phyloP scores from a whole-genome alignment of 2,797 vertebrate species.

The Anguilla pacifica region DNA sequence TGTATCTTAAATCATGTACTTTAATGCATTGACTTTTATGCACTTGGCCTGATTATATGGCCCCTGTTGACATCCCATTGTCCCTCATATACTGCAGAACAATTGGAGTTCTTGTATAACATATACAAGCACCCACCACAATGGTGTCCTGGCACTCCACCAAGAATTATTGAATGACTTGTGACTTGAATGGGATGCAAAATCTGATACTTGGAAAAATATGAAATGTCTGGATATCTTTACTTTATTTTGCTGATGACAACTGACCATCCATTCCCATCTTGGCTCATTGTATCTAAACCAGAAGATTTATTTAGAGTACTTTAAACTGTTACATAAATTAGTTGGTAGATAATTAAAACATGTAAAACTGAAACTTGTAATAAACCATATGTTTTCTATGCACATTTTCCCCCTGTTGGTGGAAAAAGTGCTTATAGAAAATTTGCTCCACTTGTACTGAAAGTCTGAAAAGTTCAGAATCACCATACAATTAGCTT shows the following conservation, averaged over 20 bases:
- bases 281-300: background rate
- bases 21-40: background rate
- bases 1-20: background rate
- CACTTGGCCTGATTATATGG: background rate
- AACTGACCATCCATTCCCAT: background rate
- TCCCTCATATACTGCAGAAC: too few species aligned
- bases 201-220: background rate
- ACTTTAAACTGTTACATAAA: background rate
- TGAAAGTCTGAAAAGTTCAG: background rate
- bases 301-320: background rate
- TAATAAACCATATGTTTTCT: background rate
- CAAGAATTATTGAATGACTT: too few species aligned
- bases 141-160: too few species aligned
- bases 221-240: background rate
- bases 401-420: background rate
- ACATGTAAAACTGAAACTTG: background rate
- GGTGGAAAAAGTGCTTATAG: too few species aligned
- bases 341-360: too few species aligned
- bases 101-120: too few species aligned
- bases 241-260: background rate
- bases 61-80: too few species aligned
- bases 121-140: too few species aligned
- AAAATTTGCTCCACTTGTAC: too few species aligned
- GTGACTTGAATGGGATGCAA: too few species aligned
- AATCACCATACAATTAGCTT: background rate